Conservation (phyloP, 2,113 vertebrate species). For the Mesocricetus auratus region DNA sequence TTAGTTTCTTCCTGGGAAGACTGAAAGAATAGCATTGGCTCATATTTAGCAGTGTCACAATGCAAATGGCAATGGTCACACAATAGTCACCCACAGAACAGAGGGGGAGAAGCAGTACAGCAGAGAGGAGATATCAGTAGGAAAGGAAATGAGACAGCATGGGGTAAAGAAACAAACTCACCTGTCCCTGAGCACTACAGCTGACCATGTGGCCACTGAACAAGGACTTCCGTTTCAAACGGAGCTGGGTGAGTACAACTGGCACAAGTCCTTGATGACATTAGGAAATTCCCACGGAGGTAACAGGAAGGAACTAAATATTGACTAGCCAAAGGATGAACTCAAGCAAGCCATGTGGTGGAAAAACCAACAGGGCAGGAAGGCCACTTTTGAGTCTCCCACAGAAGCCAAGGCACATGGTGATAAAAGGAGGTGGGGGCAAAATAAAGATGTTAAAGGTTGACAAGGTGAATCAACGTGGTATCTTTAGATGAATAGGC, state of each 20-base stretch:
- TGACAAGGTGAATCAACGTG: neutral
- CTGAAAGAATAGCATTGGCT: neutral
- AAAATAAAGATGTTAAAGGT: neutral
- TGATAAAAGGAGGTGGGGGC: neutral
- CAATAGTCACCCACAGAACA: neutral
- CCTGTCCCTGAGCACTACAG: no score
- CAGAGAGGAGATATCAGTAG: neutral
- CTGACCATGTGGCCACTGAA: neutral
- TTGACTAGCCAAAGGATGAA: neutral
- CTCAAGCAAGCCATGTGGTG: neutral
- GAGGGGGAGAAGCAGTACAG: neutral
- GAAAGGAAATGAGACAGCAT: neutral
- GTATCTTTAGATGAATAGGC: neutral
- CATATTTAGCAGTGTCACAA: neutral
- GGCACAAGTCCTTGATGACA: neutral
- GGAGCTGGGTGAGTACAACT: neutral
- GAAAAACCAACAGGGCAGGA: neutral
- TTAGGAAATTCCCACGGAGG: neutral
- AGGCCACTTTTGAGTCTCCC: neutral
- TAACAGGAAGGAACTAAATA: neutral
- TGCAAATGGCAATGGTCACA: neutral
- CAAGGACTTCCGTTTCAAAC: neutral
- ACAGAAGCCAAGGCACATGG: neutral
- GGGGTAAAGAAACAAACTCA: neutral
- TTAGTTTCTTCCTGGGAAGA: constrained; percentile 24